A percentile compares a stretch with the other conserved stretches of the same genome.
Conservation (phyloP, 2,113 vertebrate species). For the Thymallus thymallus region DNA sequence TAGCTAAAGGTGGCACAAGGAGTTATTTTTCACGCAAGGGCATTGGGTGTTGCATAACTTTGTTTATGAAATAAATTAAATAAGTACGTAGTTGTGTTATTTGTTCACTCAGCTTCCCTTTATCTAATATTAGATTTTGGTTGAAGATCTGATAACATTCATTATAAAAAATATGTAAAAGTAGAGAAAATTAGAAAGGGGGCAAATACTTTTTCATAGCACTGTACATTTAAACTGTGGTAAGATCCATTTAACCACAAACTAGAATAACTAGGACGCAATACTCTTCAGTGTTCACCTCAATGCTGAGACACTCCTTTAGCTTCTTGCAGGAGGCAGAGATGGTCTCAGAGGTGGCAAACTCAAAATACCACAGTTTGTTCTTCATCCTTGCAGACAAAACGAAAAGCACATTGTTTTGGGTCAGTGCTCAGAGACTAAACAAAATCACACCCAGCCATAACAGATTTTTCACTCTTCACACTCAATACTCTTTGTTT, state of each 20-base stretch:
- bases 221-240: too few species aligned
- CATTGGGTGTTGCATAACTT: too few species aligned
- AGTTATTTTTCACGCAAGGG: too few species aligned
- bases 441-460: neutral
- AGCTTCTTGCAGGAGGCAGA: constrained; percentile 90
- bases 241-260: neutral
- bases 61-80: too few species aligned
- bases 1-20: too few species aligned
- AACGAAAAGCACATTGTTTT: neutral
- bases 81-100: too few species aligned
- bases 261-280: neutral
- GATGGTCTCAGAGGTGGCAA: constrained; percentile 89
- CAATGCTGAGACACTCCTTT: constrained; percentile 77
- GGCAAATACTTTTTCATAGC: too few species aligned
- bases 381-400: constrained; percentile 84
- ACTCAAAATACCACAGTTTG: constrained; percentile 93
- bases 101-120: too few species aligned
- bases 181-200: too few species aligned
- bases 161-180: too few species aligned
- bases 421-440: neutral
- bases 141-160: too few species aligned
- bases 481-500: neutral
- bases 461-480: neutral
- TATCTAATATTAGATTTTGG: too few species aligned
- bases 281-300: constrained; percentile 66